phyloP scores from a whole-genome alignment of 2,113 vertebrate species.

The Barbus barbus region DNA sequence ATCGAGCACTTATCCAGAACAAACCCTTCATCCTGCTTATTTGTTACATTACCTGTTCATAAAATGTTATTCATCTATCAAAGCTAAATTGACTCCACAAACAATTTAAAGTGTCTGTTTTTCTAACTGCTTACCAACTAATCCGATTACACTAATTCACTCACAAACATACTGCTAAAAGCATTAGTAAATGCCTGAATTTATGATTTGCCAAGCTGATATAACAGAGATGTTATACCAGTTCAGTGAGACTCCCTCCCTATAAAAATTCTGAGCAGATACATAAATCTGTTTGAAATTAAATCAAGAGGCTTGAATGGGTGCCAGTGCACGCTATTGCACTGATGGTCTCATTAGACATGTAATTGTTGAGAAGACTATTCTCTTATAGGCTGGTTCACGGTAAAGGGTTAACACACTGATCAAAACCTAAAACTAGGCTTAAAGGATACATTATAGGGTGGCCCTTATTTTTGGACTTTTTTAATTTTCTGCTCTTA shows the following conservation, averaged over 20 bases:
- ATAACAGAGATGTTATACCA: conserved; percentile 22
- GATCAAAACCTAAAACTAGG: neutral
- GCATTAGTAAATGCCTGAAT: conserved; percentile 2
- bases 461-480: too few relatives aligned
- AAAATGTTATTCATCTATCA: neutral
- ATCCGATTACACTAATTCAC: conserved; percentile 30
- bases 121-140: conserved; percentile 7
- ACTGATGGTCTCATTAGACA: conserved; percentile 37
- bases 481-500: too few relatives aligned
- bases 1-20: neutral
- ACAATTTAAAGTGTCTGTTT: conserved; percentile 17
- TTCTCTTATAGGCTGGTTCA: conserved; percentile 22
- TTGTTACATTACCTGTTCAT: neutral
- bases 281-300: conserved; percentile 43
- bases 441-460: neutral
- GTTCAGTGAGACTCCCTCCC: neutral
- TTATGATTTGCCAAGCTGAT: conserved; percentile 34
- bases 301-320: conserved; percentile 4
- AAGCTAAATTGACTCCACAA: conserved; percentile 1
- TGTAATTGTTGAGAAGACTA: conserved; percentile 29
- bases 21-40: neutral
- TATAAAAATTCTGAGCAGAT: conserved; percentile 25
- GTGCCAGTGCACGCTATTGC: conserved; percentile 32
- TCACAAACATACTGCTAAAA: conserved; percentile 2
- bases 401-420: neutral